Conservation (phyloP, 2,888 invertebrate genomes). For the Harpalus rufipes region DNA sequence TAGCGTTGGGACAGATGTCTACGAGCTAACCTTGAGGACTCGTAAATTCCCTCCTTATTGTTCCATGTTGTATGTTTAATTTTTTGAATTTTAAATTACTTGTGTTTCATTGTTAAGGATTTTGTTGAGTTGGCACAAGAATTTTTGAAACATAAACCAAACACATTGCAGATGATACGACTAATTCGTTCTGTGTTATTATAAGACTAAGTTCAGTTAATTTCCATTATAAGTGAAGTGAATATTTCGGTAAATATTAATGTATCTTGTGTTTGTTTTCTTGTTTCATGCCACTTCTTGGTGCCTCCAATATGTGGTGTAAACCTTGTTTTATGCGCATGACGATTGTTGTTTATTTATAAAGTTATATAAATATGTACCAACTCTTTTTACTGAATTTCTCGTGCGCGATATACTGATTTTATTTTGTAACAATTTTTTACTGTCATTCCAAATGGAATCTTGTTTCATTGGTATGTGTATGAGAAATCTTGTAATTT, state of each 20-base stretch:
- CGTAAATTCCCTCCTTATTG: conserved; percentile 31
- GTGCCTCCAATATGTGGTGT: background rate
- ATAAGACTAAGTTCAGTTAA: background rate
- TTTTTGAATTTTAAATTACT: conserved; percentile 47
- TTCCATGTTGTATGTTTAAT: conserved; percentile 57
- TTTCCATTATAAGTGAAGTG: background rate
- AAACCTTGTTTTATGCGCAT: conserved; percentile 47
- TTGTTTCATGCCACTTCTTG: conserved; percentile 24
- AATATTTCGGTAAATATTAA: conserved; percentile 7
- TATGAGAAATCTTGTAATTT: background rate
- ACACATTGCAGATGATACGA: conserved; percentile 7
- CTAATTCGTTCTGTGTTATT: background rate
- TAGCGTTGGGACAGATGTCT: conserved; percentile 74
- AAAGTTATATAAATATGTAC: conserved; percentile 42
- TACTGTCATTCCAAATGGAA: background rate
- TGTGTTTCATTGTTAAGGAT: conserved; percentile 50
- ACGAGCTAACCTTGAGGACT: conserved; percentile 64
- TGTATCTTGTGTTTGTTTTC: conserved; percentile 16
- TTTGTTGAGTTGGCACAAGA: conserved; percentile 57
- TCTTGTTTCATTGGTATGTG: background rate
- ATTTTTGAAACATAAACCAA: conserved; percentile 46
- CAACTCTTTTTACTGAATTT: conserved; percentile 12
- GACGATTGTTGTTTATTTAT: conserved; percentile 50
- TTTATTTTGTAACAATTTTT: background rate
- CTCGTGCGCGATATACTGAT: background rate